Evolutionary conservation across 2,113 vertebrate genomes (phyloP).

Genomic region (Burhinus oedicnemus): DNA sequence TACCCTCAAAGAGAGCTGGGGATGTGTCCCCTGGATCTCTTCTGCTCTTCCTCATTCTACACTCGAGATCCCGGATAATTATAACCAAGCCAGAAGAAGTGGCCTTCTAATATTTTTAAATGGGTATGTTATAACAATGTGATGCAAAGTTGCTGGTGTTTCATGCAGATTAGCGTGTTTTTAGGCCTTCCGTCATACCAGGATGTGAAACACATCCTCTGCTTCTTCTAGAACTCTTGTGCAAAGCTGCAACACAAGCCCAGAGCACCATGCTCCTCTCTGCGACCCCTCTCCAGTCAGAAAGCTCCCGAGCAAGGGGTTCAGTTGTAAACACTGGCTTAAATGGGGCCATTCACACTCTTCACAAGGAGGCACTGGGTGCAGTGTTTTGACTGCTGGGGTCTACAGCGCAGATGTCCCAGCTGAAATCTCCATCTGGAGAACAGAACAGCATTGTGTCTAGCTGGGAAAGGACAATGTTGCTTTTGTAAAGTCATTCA

Average conservation of each 20-base stretch:
- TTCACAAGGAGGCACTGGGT: background rate
- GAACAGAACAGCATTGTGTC: background rate
- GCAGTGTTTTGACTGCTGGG: background rate
- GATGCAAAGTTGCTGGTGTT: background rate
- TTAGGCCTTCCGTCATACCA: background rate
- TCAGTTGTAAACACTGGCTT: background rate
- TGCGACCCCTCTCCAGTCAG: background rate
- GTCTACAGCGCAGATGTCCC: background rate
- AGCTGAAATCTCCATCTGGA: background rate
- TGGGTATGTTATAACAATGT: background rate
- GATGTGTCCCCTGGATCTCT: background rate
- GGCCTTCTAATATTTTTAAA: background rate
- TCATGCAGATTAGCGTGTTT: background rate
- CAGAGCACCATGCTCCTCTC: fast-evolving
- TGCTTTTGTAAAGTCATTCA: background rate
- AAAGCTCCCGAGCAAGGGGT: background rate
- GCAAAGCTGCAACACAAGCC: background rate
- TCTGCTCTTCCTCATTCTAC: background rate
- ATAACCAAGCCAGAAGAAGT: background rate
- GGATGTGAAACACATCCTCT: background rate
- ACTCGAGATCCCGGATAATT: conserved; percentile 4
- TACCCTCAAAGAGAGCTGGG: background rate
- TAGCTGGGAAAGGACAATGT: background rate
- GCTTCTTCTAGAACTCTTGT: background rate
- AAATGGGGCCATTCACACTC: background rate